Base-by-base conservation (phyloP, 2,797 vertebrate genomes). In the Schizopygopsis pylzovi region DNA sequence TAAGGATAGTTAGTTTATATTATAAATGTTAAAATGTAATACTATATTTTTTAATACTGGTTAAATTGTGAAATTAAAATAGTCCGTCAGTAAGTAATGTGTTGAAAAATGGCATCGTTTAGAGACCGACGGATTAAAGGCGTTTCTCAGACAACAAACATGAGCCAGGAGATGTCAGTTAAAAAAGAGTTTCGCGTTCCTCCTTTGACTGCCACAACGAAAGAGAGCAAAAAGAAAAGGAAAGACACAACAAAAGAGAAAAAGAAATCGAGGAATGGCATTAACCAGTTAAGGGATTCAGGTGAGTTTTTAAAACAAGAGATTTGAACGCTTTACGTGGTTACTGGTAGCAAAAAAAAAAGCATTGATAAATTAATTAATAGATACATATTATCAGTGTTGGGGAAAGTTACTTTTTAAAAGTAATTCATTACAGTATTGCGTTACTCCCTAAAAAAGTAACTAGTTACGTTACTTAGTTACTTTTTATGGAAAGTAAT, bases 191-290 rank as follows among this genome's bases (percentile, higher is more conserved):
- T 77, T 54, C 87, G 63, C 63, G 67, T 86, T 15, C 79, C 87
- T n/a, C 81, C 85, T 33, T 73, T 87, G 73, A 65, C 22, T 61
- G 7, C 54, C 68, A 25, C 65, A n/a, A 37, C 20, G 59, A 87
- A 88, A 49, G 76, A 88, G 13, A 82, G 63, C 37, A 83, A 86
- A 72, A 90, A 86, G 84, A 89, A 85, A 43, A 88, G 41, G 47
- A 87, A 77, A 86, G 78, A 86, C 39, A 54, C 59, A n/a, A 76
- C 37, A 13, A 88, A 87, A 71, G 86, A 88, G 86, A 88, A 89
- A 86, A 89, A 70, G 16, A 88, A 87, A 63, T 8, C 63, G 0
- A 78, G 3, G 11, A 59, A 22, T 54, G 81, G 81, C 56, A 11
- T 77, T 0, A 83, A 86, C 56, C 88, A 87, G 12, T 87, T 84